phyloP scores from a whole-genome alignment of 2,797 vertebrate genomes.

The Pangasius macronema region DNA sequence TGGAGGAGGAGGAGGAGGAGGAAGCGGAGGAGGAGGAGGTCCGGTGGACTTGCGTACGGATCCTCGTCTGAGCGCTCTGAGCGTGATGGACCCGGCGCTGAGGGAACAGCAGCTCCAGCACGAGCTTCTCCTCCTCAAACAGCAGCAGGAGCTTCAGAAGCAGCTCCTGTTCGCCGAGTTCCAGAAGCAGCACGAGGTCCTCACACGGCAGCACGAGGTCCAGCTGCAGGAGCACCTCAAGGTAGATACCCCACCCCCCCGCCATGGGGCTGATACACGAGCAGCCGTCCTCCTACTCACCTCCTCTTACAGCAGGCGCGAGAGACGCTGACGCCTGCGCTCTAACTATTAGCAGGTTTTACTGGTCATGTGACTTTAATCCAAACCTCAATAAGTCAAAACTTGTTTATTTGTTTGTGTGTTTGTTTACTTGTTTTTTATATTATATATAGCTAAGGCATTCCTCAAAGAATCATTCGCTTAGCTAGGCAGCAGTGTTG shows the following conservation, averaged over 20 bases:
- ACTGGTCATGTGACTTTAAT: constrained; percentile 2
- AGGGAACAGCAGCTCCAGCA: constrained; percentile 93
- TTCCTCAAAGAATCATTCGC: too few relatives aligned
- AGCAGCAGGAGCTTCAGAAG: constrained; percentile 96
- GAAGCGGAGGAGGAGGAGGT: constrained; percentile 59
- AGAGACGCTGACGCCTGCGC: too few relatives aligned
- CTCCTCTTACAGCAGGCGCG: too few relatives aligned
- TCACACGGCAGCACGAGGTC: constrained; percentile 91
- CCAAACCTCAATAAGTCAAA: neutral
- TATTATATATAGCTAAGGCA: too few relatives aligned
- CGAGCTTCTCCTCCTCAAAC: constrained; percentile 89
- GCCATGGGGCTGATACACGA: neutral
- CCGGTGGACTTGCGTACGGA: constrained; percentile 85
- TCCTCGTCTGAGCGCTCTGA: constrained; percentile 59
- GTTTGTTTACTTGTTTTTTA: too few relatives aligned
- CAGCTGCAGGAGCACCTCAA: constrained; percentile 95
- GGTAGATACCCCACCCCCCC: constrained; percentile 66
- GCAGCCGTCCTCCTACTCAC: neutral
- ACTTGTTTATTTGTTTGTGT: neutral
- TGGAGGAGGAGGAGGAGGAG: constrained; percentile 71
- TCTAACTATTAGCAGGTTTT: too few relatives aligned
- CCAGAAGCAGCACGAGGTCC: constrained; percentile 94
- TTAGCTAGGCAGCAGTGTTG: too few relatives aligned
- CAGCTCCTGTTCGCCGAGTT: constrained; percentile 96
- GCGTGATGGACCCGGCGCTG: constrained; percentile 74